These are phyloP conservation scores for Lerista edwardsae DNA, from an alignment of 2,797 vertebrate genomes.

Conservation along the genomic window DNA sequence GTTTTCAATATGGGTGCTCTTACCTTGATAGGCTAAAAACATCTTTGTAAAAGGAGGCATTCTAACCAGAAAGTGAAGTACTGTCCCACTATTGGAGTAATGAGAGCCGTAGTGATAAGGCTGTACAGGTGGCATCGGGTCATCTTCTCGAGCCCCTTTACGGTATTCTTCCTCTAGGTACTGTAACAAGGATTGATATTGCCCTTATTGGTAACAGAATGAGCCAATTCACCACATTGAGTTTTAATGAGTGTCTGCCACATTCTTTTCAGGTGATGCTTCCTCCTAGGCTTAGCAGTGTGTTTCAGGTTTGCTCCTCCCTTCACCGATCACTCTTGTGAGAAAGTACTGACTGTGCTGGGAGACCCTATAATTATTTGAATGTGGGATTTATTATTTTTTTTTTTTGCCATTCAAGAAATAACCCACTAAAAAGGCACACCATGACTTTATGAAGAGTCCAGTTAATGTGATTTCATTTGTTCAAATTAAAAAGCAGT, in stretches of 20 bases:
- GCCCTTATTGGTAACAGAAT: background rate
- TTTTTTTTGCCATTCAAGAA: background rate
- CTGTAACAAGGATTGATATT: constrained; percentile 68
- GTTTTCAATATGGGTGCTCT: no score
- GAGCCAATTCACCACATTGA: background rate
- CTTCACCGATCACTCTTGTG: background rate
- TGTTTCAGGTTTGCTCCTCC: background rate
- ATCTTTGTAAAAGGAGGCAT: constrained; percentile 99
- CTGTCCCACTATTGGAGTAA: constrained; percentile 98
- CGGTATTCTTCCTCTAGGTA: constrained; percentile 96
- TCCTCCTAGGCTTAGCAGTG: background rate
- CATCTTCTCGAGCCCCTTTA: constrained; percentile 93
- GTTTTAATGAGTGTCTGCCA: background rate
- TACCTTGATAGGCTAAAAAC: constrained; percentile 98
- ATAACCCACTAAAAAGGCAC: background rate
- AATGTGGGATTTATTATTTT: background rate
- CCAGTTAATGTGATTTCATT: background rate
- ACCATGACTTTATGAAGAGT: background rate
- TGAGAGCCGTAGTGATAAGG: constrained; percentile 99
- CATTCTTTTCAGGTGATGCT: background rate
- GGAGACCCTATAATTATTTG: background rate
- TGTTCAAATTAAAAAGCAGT: background rate
- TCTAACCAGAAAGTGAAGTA: constrained; percentile 96
- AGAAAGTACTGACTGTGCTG: background rate
- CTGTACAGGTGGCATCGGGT: constrained; percentile 98